Percentiles rank a stretch among this genome's conserved stretches.
Evolutionary conservation across 2,888 invertebrate genomes (phyloP).

Genomic region (Drosophila demipolita): DNA sequence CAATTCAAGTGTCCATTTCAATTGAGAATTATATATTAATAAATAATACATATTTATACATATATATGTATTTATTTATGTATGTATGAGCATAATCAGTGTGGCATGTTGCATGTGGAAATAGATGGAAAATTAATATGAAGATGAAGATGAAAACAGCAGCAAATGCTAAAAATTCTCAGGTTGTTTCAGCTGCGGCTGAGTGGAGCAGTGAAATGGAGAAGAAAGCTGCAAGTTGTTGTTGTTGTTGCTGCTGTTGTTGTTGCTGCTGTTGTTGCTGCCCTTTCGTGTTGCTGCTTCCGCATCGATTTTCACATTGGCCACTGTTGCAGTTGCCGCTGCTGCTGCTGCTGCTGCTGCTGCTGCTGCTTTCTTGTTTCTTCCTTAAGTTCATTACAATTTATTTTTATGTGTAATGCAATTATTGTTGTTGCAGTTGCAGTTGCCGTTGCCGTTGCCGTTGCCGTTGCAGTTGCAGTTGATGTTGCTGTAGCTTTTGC

Average conservation of each 20-base stretch:
- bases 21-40: not conserved
- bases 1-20: not conserved
- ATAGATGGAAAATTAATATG: not conserved
- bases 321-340: conserved; percentile 41
- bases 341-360: conserved; percentile 27
- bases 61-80: conserved; percentile 8
- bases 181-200: conserved; percentile 45
- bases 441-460: conserved; percentile 49
- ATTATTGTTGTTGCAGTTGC: conserved; percentile 69
- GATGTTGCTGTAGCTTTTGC: conserved; percentile 27
- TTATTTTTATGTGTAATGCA: conserved; percentile 80
- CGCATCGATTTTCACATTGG: conserved; percentile 78
- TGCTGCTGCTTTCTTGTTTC: conserved; percentile 56
- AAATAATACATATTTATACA: not conserved
- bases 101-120: conserved; percentile 47
- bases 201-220: conserved; percentile 51
- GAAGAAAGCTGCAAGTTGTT: conserved; percentile 50
- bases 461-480: conserved; percentile 30
- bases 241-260: conserved; percentile 26
- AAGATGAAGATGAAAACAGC: not conserved
- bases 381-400: conserved; percentile 76
- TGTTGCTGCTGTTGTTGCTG: conserved; percentile 47
- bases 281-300: conserved; percentile 70
- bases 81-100: conserved; percentile 20
- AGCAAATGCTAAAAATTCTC: conserved; percentile 44